Evolutionary conservation across 1,140 invertebrate species (phyloP).

Genomic region (Asbolus verrucosus): DNA sequence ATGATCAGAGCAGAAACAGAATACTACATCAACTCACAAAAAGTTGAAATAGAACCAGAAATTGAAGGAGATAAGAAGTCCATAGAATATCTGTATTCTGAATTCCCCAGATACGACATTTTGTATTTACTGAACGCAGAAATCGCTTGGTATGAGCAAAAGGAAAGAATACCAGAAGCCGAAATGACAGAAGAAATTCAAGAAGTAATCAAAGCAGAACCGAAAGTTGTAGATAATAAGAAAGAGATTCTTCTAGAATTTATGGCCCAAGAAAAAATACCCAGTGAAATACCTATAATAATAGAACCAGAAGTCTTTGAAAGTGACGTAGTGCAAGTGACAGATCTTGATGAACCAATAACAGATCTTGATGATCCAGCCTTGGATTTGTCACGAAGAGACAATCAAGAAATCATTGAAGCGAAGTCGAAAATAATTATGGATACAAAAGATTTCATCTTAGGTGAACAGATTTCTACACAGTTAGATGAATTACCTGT

Average conservation of each 20-base stretch:
- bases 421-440: too few species aligned
- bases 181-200: constrained; percentile 33
- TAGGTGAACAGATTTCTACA: too few species aligned
- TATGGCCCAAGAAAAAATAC: background rate
- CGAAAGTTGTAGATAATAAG: background rate
- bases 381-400: constrained; percentile 8
- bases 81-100: constrained; percentile 4
- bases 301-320: background rate
- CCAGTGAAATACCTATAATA: background rate
- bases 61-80: constrained; percentile 12
- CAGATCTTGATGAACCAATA: constrained; percentile 18
- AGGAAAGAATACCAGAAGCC: constrained; percentile 21
- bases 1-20: constrained; percentile 27
- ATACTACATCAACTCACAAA: constrained; percentile 8
- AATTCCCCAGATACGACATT: constrained; percentile 42
- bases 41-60: constrained; percentile 14
- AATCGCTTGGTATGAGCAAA: constrained; percentile 46
- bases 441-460: too few species aligned
- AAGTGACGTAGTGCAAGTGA: constrained; percentile 7
- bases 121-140: constrained; percentile 40
- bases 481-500: background rate
- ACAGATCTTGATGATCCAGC: constrained; percentile 15
- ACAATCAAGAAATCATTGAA: background rate
- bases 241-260: background rate
- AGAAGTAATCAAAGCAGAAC: constrained; percentile 9